A percentile compares a stretch with the other conserved stretches of the same genome.
phyloP scores from a whole-genome alignment of 2,888 invertebrate genomes.

The Cryptophagus acutangulus region DNA sequence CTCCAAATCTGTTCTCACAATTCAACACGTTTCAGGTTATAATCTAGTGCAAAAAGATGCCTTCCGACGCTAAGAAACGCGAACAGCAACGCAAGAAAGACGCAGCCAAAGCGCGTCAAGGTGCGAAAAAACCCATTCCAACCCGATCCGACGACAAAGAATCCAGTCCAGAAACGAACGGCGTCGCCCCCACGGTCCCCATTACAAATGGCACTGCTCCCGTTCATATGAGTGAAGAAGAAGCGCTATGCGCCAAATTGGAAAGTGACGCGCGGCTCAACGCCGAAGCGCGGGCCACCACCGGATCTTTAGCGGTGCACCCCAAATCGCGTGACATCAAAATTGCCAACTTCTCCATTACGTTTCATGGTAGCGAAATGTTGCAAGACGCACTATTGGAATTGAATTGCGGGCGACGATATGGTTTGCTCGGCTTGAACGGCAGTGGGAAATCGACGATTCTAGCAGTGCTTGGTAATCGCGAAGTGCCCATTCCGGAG shows the following conservation, averaged over 20 bases:
- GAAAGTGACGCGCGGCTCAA: constrained; percentile 89
- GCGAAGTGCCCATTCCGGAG: constrained; percentile 93
- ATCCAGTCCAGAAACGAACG: constrained; percentile 18
- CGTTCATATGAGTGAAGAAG: constrained; percentile 47
- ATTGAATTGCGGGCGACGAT: constrained; percentile 94
- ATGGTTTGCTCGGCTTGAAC: constrained; percentile 95
- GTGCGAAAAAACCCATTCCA: constrained; percentile 46
- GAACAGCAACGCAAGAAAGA: constrained; percentile 97
- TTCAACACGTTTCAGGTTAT: constrained; percentile 5
- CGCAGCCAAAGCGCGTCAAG: constrained; percentile 70
- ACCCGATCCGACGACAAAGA: constrained; percentile 29
- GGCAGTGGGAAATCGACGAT: constrained; percentile 98
- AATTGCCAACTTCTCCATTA: constrained; percentile 92
- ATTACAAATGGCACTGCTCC: constrained; percentile 54
- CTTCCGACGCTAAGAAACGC: constrained; percentile 98
- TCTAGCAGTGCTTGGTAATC: constrained; percentile 82
- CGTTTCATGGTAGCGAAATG: constrained; percentile 96
- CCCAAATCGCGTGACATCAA: constrained; percentile 94
- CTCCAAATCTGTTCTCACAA: constrained; percentile 2
- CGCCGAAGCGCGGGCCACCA: constrained; percentile 89
- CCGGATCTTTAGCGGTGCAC: constrained; percentile 92
- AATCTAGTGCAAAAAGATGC: constrained; percentile 60
- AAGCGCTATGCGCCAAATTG: constrained; percentile 78
- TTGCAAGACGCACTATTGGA: constrained; percentile 94
- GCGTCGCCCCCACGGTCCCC: no score